phyloP scores from a whole-genome alignment of 2,113 vertebrate genomes.

The Fregata magnificens region DNA sequence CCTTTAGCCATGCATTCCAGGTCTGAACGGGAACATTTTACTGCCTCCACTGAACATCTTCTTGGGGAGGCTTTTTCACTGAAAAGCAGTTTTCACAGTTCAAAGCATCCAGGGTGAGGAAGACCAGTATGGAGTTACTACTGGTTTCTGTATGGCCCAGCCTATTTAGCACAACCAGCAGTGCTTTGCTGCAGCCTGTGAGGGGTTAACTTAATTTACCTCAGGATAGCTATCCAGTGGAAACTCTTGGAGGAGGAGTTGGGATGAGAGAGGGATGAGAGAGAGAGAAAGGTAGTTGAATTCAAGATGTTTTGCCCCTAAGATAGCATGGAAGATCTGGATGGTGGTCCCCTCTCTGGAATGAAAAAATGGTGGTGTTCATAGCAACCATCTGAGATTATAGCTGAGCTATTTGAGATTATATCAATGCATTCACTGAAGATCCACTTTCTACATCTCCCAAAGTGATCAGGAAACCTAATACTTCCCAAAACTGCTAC shows the following conservation, averaged over 20 bases:
- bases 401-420: neutral
- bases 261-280: neutral
- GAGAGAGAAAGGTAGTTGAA: neutral
- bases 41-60: neutral
- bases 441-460: neutral
- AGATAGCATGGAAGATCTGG: neutral
- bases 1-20: neutral
- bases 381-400: neutral
- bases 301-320: neutral
- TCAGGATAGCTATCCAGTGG: neutral
- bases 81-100: neutral
- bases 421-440: neutral
- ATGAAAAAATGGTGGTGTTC: neutral
- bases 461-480: neutral
- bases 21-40: neutral
- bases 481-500: neutral
- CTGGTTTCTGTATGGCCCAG: neutral
- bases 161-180: neutral
- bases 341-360: neutral
- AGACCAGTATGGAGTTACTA: neutral
- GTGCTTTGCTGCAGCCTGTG: neutral
- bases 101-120: neutral
- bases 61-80: rapidly evolving
- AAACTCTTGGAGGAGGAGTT: neutral
- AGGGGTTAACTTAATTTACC: neutral